Base-by-base conservation (phyloP, 1,140 invertebrate genomes). In the Heterodera carotae region DNA sequence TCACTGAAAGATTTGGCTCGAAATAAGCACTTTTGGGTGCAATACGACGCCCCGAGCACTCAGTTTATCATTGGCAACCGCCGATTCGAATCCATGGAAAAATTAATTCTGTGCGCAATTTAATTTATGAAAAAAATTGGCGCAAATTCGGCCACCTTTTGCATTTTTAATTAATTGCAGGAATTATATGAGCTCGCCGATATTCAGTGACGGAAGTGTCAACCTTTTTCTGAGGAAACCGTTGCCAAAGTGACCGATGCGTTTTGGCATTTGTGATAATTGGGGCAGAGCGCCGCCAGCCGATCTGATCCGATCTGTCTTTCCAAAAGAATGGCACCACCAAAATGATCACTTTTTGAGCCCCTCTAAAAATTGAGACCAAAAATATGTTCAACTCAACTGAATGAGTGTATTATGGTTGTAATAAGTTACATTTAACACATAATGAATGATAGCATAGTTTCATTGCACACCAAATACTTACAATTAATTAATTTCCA, bases 1-100 rank as follows among this genome's bases (percentile, higher is more conserved):
- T 98, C 96, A 39, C 90, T 99, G 83, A 98, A 98, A 90, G 97
- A 96, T 64, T 93, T 94, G 68, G 94, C 93, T 43, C 92, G 96
- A 77, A 99, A 99, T 90, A 99, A 99, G 89, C 97, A 99, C 89
- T 99, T 99, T 90, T 92, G 96, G 86, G 95, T 99, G 79, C 95
- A 97, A 87, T 94, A 97, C 64, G 94, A 97, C 89, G 93, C 94
- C 80, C 92, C 92, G 36, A 91, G 94, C 73, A 97, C 95, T 88
- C 95, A 94, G 88, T 84, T 86, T 34, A 82, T 80, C 59, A 99
- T 99, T 89, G 97, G 97, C 60, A 95, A 97, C 90, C 92, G 97
- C 85, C 95, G 94, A 89, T 99, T 99, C 89, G 92, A 93, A 81
- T 93, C 93, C 66, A 90, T 99, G 84, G 95, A 98, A 88, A 95